Base-by-base conservation (phyloP, 2,888 invertebrate genomes). In the Pyrrhia umbra region DNA sequence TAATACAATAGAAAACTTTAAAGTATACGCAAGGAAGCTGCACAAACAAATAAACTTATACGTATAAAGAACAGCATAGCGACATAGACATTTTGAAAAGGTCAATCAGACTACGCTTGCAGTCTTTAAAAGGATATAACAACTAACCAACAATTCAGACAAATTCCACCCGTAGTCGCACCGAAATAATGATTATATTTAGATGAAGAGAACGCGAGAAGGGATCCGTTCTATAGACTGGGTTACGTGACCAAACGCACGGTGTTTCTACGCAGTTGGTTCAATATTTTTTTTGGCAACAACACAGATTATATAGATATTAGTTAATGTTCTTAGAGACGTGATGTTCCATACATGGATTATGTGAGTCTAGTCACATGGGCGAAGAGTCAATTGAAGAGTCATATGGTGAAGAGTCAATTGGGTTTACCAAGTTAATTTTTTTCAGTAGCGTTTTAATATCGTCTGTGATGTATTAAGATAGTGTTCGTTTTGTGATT, bases 191-290 rank as follows among this genome's bases (percentile, higher is more conserved):
- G 47, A 4, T 27, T 43, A 62, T 18, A 59, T 77, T 77, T 42
- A 46, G 23, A 15, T 27, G 37, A 37, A 49, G 13, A 21, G 9
- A 59, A 40, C 6, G 6, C 34, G 43, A 45, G 34, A 66, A 64
- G 78, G 68, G 75, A 51, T 62, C 54, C 56, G 52, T 16, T 79
- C 50, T 49, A 60, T 60, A 62, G 47, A 23, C 23, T 55, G 58
- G 65, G 64, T 68, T 79, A 79, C 80, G 78, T 79, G 78, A 79
- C 78, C 60, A 23, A 50, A 25, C 71, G 78, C 78, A 79, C 80
- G 77, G 30, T 52, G 49, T 21, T 8, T n/a, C 61, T 74, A 68
- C 77, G 66, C 68, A 62, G 47, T 50, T 39, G 23, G 45, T 50
- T 64, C 49, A 49, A 21, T 71, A 15, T 60, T 21, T 43, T 73